Conservation (phyloP, 2,113 vertebrate species). For the Festucalex cinctus region DNA sequence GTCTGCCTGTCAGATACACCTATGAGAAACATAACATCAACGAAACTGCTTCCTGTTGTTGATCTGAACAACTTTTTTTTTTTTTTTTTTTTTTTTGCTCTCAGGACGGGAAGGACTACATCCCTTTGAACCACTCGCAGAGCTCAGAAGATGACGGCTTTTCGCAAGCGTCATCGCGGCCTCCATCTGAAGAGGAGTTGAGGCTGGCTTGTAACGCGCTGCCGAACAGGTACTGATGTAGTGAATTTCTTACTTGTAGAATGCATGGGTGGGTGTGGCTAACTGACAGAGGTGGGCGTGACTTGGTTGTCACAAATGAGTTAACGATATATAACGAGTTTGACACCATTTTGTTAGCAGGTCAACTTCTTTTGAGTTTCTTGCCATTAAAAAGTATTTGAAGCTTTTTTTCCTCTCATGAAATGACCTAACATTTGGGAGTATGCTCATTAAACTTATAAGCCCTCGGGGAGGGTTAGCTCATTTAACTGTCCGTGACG, state of each 20-base stretch:
- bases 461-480: background rate
- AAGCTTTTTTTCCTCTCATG: background rate
- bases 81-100: background rate
- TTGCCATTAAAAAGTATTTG: background rate
- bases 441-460: background rate
- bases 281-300: no score
- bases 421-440: background rate
- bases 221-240: constrained; percentile 77
- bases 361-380: background rate
- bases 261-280: no score
- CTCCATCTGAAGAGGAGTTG: constrained; percentile 79
- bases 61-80: background rate
- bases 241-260: background rate
- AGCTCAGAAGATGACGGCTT: constrained; percentile 90
- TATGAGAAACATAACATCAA: no score
- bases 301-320: no score
- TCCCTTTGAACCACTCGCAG: constrained; percentile 80
- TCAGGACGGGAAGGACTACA: constrained; percentile 84
- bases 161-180: constrained; percentile 83
- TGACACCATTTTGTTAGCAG: background rate
- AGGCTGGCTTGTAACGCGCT: constrained; percentile 80
- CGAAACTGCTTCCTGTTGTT: background rate
- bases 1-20: constrained; percentile 77
- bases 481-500: background rate
- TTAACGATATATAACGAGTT: background rate